Evolutionary conservation across 2,888 invertebrate genomes (phyloP).

Genomic region (Stenotaenia linearis): DNA sequence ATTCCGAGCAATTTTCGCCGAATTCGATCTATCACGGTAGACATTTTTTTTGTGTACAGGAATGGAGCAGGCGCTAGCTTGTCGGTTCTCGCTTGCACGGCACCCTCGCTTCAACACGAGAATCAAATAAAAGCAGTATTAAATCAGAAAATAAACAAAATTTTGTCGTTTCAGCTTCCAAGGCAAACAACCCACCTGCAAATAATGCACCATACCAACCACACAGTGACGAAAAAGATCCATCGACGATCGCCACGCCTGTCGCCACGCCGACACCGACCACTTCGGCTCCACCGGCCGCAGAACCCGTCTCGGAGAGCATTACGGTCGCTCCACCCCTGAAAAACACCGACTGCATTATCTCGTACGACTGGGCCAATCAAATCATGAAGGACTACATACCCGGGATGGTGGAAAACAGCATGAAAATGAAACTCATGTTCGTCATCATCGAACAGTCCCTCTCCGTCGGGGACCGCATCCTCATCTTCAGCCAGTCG

Average conservation of each 20-base stretch:
- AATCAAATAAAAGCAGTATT: no score
- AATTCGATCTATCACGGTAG: background rate
- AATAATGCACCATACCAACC: background rate
- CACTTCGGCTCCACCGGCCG: background rate
- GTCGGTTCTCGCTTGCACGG: background rate
- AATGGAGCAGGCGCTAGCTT: background rate
- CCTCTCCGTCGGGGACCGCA: conserved; percentile 76
- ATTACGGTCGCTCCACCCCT: background rate
- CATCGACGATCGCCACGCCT: background rate
- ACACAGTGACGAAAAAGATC: background rate
- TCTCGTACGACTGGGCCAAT: conserved; percentile 45
- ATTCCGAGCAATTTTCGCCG: background rate
- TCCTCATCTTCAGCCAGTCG: conserved; percentile 93
- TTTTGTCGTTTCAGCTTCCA: background rate
- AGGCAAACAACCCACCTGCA: background rate
- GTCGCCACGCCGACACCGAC: background rate
- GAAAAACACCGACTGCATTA: background rate
- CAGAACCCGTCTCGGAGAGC: background rate
- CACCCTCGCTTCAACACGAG: background rate
- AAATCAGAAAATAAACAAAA: no score
- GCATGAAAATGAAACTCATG: conserved; percentile 90
- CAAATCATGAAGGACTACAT: conserved; percentile 57
- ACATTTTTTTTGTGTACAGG: background rate
- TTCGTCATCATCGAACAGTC: conserved; percentile 87
- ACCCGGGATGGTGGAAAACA: conserved; percentile 83